These are phyloP conservation scores for Torymus aiolomorphi DNA, from an alignment of 2,888 invertebrate species.

Conservation along the genomic window DNA sequence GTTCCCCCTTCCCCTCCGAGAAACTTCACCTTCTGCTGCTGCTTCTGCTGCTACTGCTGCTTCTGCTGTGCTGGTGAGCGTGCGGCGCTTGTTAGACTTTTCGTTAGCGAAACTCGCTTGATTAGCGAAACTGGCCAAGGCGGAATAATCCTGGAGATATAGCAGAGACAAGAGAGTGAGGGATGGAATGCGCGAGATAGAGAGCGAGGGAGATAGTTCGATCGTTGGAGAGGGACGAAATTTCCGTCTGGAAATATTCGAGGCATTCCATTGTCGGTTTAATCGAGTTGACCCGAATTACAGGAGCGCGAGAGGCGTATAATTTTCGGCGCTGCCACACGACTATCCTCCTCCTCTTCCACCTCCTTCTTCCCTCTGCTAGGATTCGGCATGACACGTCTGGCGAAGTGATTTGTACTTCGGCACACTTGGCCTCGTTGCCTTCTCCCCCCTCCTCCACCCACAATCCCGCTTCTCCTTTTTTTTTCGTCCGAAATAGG, in stretches of 20 bases:
- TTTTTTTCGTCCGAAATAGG: slow-evolving; percentile 45
- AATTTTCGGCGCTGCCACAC: slow-evolving; percentile 31
- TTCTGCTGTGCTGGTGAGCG: background rate
- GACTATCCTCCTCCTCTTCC: background rate
- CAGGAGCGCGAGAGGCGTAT: slow-evolving; percentile 25
- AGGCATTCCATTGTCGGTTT: slow-evolving; percentile 54
- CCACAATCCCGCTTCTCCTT: background rate
- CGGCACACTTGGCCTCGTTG: slow-evolving; percentile 56
- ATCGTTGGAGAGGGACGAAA: slow-evolving; percentile 45
- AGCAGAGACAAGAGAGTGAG: slow-evolving; percentile 30
- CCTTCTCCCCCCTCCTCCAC: slow-evolving; percentile 8
- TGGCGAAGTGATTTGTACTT: slow-evolving; percentile 56
- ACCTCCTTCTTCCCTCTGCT: background rate
- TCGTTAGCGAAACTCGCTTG: slow-evolving; percentile 33
- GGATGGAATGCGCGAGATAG: slow-evolving; percentile 3
- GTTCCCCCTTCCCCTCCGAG: background rate
- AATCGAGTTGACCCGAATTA: slow-evolving; percentile 58
- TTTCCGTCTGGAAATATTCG: slow-evolving; percentile 54
- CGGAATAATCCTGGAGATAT: slow-evolving; percentile 5
- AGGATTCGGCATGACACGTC: slow-evolving; percentile 53
- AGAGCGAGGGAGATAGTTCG: slow-evolving; percentile 35
- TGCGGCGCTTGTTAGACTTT: slow-evolving; percentile 26
- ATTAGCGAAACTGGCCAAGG: slow-evolving; percentile 31
- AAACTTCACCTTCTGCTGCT: background rate
- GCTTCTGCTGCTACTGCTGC: background rate